A percentile compares a stretch with the other conserved stretches of the same genome.
phyloP scores from a whole-genome alignment of 2,113 vertebrate species.

The Catharus fuscescens region DNA sequence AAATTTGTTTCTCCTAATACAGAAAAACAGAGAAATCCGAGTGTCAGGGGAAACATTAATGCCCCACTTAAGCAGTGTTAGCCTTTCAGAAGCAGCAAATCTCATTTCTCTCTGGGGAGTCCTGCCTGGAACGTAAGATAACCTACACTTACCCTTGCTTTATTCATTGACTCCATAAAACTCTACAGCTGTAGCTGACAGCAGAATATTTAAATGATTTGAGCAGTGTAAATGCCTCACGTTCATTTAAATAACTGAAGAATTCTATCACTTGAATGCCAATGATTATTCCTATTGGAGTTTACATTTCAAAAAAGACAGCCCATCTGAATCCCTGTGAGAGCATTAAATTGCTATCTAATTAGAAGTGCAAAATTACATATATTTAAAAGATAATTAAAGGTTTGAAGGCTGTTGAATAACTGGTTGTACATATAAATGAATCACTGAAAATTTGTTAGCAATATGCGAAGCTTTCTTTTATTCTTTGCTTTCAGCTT shows the following conservation, averaged over 20 bases:
- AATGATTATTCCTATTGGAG: conserved; percentile 76
- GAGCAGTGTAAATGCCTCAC: conserved; percentile 60
- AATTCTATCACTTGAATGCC: conserved; percentile 78
- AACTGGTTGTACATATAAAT: conserved; percentile 82
- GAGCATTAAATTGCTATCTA: conserved; percentile 85
- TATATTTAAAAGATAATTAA: conserved; percentile 89
- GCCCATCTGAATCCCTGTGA: conserved; percentile 76
- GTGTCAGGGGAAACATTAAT: conserved; percentile 56
- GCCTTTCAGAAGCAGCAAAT: conserved; percentile 65
- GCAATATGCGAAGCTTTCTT: conserved; percentile 76
- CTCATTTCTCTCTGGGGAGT: conserved; percentile 66
- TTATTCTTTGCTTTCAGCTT: conserved; percentile 73
- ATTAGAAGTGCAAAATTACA: conserved; percentile 89
- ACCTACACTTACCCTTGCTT: conserved; percentile 63
- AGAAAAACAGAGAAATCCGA: conserved; percentile 53
- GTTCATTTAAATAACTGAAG: conserved; percentile 81
- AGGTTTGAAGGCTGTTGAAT: conserved; percentile 82
- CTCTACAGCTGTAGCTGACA: conserved; percentile 72
- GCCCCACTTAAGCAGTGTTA: conserved; percentile 57
- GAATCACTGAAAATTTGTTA: conserved; percentile 81
- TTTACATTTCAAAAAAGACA: conserved; percentile 77
- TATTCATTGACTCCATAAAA: conserved; percentile 54
- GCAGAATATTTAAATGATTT: conserved; percentile 71
- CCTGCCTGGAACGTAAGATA: conserved; percentile 62
- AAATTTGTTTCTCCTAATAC: conserved; percentile 61